phyloP scores from a whole-genome alignment of 2,797 vertebrate genomes.

The Dicrostonyx torquatus region DNA sequence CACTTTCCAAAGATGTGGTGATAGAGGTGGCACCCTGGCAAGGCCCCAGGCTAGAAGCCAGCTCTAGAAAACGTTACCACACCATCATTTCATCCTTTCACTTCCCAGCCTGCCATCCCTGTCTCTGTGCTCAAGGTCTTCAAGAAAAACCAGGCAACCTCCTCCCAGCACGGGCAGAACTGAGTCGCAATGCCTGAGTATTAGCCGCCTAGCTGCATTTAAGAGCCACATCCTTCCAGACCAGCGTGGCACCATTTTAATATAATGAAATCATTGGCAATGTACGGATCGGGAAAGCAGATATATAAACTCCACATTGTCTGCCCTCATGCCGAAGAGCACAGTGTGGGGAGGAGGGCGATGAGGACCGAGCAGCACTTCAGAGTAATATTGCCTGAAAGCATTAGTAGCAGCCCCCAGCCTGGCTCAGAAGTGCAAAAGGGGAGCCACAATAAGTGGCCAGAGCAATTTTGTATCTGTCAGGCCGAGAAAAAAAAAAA shows the following conservation, averaged over 20 bases:
- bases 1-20: neutral
- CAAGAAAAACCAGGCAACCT: neutral
- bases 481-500: conserved; percentile 31
- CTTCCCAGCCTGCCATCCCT: neutral
- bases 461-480: neutral
- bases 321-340: neutral
- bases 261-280: neutral
- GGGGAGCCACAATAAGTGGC: neutral
- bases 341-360: neutral
- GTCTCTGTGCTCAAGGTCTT: neutral
- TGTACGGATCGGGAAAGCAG: neutral
- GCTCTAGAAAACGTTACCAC: neutral
- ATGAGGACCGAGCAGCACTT: neutral
- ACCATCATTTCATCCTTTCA: neutral
- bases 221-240: neutral
- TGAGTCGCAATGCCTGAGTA: neutral
- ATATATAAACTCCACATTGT: neutral
- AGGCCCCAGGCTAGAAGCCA: neutral
- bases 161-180: neutral
- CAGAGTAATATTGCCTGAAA: neutral
- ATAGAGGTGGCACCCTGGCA: neutral
- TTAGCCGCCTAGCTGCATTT: neutral
- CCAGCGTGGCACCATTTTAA: neutral
- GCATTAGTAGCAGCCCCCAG: neutral
- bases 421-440: neutral